Percentiles rank a stretch among this genome's conserved stretches.
These are phyloP conservation scores for Aquatica leii DNA, from an alignment of 2,888 invertebrate genomes.

Conservation along the genomic window DNA sequence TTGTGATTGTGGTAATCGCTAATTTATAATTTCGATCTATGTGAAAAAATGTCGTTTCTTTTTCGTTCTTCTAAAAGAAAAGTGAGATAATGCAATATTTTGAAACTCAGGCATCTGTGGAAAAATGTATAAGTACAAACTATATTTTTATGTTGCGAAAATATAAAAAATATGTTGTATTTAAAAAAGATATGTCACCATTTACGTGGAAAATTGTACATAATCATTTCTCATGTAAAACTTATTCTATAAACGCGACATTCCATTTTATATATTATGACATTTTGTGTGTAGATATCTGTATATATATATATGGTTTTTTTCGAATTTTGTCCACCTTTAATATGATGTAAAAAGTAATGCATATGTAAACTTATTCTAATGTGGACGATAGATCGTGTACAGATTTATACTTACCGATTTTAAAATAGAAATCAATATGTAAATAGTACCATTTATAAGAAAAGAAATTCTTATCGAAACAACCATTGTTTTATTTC, in stretches of 20 bases:
- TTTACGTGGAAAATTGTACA: slow-evolving; percentile 46
- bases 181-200: slow-evolving; percentile 58
- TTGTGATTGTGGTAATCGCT: slow-evolving; percentile 6
- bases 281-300: slow-evolving; percentile 35
- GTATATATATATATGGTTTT: slow-evolving; percentile 55
- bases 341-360: slow-evolving; percentile 37
- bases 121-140: slow-evolving; percentile 42
- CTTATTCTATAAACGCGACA: slow-evolving; percentile 54
- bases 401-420: slow-evolving; percentile 41
- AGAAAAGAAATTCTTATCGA: slow-evolving; percentile 34
- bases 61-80: neutral
- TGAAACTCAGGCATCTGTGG: slow-evolving; percentile 46
- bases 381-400: slow-evolving; percentile 39
- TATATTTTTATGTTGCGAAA: slow-evolving; percentile 49
- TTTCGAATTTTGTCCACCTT: slow-evolving; percentile 49
- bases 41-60: neutral
- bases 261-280: slow-evolving; percentile 56
- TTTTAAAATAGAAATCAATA: slow-evolving; percentile 32
- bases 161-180: slow-evolving; percentile 48
- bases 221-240: slow-evolving; percentile 52
- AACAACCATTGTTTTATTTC: too few species aligned
- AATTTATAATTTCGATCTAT: too few species aligned
- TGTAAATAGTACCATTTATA: slow-evolving; percentile 37
- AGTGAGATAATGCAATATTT: slow-evolving; percentile 41
- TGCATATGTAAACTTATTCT: slow-evolving; percentile 33